phyloP scores from a whole-genome alignment of 2,797 vertebrate genomes.

The Chaetodon trifasciatus region DNA sequence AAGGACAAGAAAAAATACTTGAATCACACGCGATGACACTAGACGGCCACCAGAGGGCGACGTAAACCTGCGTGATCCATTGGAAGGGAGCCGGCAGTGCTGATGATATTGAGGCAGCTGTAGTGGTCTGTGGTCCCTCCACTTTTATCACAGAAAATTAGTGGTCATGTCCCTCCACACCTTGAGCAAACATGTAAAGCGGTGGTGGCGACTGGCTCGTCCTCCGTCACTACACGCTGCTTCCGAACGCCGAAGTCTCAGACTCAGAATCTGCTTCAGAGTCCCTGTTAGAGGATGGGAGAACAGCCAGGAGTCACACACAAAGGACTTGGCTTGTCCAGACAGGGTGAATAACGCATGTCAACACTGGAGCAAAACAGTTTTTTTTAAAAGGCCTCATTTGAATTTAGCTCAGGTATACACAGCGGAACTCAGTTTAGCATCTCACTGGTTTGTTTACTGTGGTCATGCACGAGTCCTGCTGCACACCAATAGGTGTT shows the following conservation, averaged over 20 bases:
- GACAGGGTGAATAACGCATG: slow-evolving; percentile 7
- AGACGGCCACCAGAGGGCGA: slow-evolving; percentile 62
- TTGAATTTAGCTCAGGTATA: slow-evolving; percentile 28
- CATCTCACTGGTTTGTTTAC: slow-evolving; percentile 5
- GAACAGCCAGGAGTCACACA: slow-evolving; percentile 52
- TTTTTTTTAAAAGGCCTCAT: slow-evolving; percentile 4
- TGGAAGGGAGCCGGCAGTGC: not conserved
- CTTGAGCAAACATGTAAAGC: slow-evolving; percentile 52
- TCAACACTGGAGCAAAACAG: not conserved
- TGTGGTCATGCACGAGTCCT: not conserved
- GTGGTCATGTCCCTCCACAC: slow-evolving; percentile 31
- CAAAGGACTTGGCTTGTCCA: slow-evolving; percentile 31
- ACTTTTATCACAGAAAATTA: slow-evolving; percentile 5
- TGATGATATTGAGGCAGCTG: slow-evolving; percentile 7
- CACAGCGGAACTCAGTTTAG: not conserved
- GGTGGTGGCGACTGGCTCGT: not conserved
- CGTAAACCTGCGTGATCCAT: slow-evolving; percentile 23
- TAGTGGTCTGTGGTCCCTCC: slow-evolving; percentile 35
- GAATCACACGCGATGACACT: not conserved
- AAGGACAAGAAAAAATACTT: slow-evolving; percentile 28
- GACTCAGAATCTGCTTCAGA: slow-evolving; percentile 85
- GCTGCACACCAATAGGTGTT: not conserved
- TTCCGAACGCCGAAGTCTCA: slow-evolving; percentile 84
- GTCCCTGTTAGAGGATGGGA: slow-evolving; percentile 71
- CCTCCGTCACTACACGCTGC: slow-evolving; percentile 68